Base-by-base conservation (phyloP, 2,113 vertebrate species). In the Talpa occidentalis region DNA sequence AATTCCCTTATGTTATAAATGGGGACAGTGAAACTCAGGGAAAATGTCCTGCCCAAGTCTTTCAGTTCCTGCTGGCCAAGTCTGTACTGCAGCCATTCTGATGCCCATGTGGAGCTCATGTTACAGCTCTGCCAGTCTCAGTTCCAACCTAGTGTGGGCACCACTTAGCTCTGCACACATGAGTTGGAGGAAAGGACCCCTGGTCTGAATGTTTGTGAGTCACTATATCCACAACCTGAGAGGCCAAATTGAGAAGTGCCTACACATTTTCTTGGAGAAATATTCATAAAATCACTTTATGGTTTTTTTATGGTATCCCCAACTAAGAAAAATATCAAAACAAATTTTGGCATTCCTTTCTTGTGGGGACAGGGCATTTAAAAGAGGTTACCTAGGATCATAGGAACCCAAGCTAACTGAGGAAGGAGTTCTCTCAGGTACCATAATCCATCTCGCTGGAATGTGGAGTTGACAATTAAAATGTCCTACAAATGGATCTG, bases 211-310 rank as follows among this genome's bases (percentile, higher is more conserved):
- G 40, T 21, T 69, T 11, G 5, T 15, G 2, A 44, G 15, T 82
- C n/a, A 73, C n/a, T 3, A 10, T 62, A 42, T 76, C 35, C 52
- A 81, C 60, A 83, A 26, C 6, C 26, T 54, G 16, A 52, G 21
- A n/a, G 42, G 35, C 3, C 24, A 54, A 56, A 24, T 21, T 60
- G n/a, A 37, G 76, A 93, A 95, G 28, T 3, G 35, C 3, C 3
- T 84, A 44, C 32, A 37, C 47, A 52, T 79, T 77, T 62, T 95
- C 72, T 15, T 40, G 32, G 42, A 85, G 88, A 93, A 91, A 84
- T 66, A 72, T 35, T 67, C 49, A 56, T 22, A 32, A 64, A 37
- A 22, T 73, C 0, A 4, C 49, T 81, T 72, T 28, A 42, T 74
- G 42, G 54, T 17, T 54, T 54, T 54, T 16, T 54, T 19, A 54